Evolutionary conservation across 64 coral and sea anemone genomes (phyloP), one percentile per base, ranked within the genome.

Genomic region (Trachythela sp.): DNA sequence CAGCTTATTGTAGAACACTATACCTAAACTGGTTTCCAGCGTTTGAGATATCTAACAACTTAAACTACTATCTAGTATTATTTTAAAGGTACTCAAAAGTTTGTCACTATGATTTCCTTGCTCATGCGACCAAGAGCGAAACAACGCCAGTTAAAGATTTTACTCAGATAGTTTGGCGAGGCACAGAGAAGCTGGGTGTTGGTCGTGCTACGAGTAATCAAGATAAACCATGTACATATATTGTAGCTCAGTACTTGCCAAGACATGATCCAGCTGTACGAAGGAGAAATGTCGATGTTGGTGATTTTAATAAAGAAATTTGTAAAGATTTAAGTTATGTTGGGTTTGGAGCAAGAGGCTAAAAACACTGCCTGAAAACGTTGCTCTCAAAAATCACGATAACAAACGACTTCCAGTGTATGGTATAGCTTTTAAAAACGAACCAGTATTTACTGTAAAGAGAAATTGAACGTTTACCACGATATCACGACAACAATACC

Each of bases 51-150:
- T n/a, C n/a, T n/a, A 45, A 45, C 42, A 45, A 11, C 42, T 11
- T 45, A 45, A 45, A 45, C 4, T 45, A 45, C 20, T 29, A 80
- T 22, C 31, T 38, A n/a, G n/a, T n/a, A 7, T 80, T 80, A 9
- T 80, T 36, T 80, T 80, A 22, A 37, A 80, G 75, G 75, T 80
- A 80, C 33, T 38, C 75, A 9, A 9, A 80, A 80, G 75, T 80
- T 3, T 80, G 75, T 37, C 8, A 30, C 37, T 80, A 80, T 37
- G 75, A 80, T 80, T 80, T 80, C 34, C 31, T 80, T 20, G 15
- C 75, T 80, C 75, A 80, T 22, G 38, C 32, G 34, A 9, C 33
- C 75, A 6, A 37, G 75, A 36, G 20, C 4, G 20, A 39, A 14
- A 22, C 4, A 9, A 80, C 14, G 1, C 4, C 32, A 1, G 75